Conservation (phyloP, 2,888 invertebrate genomes). For the Drosophila cognata region DNA sequence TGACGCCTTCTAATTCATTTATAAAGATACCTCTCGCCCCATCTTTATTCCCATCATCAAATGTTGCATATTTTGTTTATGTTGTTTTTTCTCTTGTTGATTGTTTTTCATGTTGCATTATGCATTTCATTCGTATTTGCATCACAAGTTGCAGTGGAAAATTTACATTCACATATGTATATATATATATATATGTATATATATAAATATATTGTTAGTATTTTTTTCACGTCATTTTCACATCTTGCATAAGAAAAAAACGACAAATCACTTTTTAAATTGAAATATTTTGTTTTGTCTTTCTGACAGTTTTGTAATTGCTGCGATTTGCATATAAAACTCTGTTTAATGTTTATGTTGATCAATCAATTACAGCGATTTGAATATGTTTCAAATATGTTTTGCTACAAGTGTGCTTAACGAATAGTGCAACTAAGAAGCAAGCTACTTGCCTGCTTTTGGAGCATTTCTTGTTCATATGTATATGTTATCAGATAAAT, state of each 20-base stretch:
- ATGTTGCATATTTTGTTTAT: constrained; percentile 28
- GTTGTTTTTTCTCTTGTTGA: not conserved
- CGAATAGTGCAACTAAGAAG: not conserved
- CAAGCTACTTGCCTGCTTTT: not conserved
- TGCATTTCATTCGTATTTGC: constrained; percentile 56
- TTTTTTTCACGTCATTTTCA: constrained; percentile 16
- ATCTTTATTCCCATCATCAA: constrained; percentile 40
- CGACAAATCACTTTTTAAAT: constrained; percentile 27
- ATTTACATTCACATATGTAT: constrained; percentile 48
- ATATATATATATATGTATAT: constrained; percentile 4
- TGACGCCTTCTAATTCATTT: constrained; percentile 77
- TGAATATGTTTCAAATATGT: constrained; percentile 32
- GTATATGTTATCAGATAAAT: not conserved
- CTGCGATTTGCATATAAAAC: constrained; percentile 57
- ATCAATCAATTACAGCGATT: constrained; percentile 59
- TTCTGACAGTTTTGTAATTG: constrained; percentile 58
- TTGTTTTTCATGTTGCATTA: constrained; percentile 27
- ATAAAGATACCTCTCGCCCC: constrained; percentile 42
- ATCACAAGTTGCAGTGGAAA: constrained; percentile 59
- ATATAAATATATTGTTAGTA: constrained; percentile 20
- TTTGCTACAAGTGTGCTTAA: not conserved
- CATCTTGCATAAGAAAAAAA: constrained; percentile 45
- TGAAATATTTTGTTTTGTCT: constrained; percentile 38
- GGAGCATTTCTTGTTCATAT: not conserved
- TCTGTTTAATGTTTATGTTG: constrained; percentile 50